phyloP scores from a whole-genome alignment of 2,888 invertebrate genomes.

The Drosophila kokeensis region DNA sequence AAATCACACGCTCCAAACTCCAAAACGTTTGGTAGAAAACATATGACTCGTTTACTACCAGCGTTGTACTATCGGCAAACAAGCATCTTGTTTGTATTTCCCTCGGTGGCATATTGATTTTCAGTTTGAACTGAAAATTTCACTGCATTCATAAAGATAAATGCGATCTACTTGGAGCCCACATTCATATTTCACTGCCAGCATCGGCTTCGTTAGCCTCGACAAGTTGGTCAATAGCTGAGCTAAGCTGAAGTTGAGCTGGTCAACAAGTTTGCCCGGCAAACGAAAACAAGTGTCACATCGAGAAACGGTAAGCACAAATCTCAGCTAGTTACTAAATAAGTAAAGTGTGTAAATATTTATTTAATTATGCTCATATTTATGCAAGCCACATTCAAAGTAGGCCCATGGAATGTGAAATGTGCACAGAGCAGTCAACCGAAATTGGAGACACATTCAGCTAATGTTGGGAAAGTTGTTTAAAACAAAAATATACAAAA shows the following conservation, averaged over 20 bases:
- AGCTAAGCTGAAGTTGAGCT: conserved; percentile 13
- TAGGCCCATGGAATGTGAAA: conserved; percentile 55
- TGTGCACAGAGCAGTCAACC: conserved; percentile 36
- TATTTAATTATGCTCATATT: conserved; percentile 79
- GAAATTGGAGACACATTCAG: conserved; percentile 43
- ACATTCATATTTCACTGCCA: conserved; percentile 21
- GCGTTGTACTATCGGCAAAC: conserved; percentile 35
- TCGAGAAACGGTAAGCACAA: conserved; percentile 57
- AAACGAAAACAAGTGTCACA: conserved; percentile 74
- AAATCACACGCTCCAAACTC: conserved; percentile 50
- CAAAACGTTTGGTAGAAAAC: conserved; percentile 9
- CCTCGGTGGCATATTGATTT: conserved; percentile 74
- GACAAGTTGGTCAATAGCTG: conserved; percentile 60
- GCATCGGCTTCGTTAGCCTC: conserved; percentile 39
- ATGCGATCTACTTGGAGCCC: conserved; percentile 39
- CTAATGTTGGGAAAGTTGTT: conserved; percentile 43
- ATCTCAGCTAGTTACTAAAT: conserved; percentile 59
- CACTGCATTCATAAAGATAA: conserved; percentile 44
- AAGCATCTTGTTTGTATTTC: conserved; percentile 69
- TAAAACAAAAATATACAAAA: conserved; percentile 9
- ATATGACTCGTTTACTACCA: conserved; percentile 18
- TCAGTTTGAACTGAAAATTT: conserved; percentile 52
- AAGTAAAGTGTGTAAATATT: conserved; percentile 76
- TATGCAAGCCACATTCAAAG: conserved; percentile 63
- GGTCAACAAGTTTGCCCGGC: conserved; percentile 58